phyloP scores from a whole-genome alignment of 2,113 vertebrate genomes.

The Mormoops blainvillei region DNA sequence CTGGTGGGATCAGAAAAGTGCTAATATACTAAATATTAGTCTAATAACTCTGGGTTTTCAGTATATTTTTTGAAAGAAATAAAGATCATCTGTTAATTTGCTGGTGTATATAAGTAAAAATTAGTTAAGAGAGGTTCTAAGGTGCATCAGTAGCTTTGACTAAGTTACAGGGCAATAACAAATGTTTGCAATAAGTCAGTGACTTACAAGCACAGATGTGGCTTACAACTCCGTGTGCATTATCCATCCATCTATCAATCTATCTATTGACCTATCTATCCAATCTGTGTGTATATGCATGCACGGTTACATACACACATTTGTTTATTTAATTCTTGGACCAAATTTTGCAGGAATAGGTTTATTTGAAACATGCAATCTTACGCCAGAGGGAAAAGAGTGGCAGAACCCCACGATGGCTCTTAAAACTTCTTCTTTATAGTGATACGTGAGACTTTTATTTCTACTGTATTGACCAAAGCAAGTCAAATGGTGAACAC shows the following conservation, averaged over 20 bases:
- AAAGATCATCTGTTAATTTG: neutral
- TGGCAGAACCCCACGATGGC: neutral
- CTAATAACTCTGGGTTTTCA: neutral
- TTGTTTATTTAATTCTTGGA: neutral
- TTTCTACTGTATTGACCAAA: neutral
- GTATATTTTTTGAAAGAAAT: neutral
- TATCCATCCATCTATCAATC: neutral
- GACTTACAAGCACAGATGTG: neutral
- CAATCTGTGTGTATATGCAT: neutral
- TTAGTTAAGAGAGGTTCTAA: neutral
- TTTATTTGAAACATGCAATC: neutral
- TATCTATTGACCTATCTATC: neutral
- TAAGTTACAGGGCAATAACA: neutral
- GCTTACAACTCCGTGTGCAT: neutral
- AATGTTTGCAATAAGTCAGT: neutral
- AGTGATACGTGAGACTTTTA: neutral
- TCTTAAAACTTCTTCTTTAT: neutral
- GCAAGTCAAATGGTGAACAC: neutral
- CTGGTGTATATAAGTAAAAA: neutral
- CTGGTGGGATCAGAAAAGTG: neutral
- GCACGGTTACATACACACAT: neutral
- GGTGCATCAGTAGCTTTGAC: neutral
- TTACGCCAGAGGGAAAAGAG: neutral
- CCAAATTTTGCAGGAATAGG: neutral
- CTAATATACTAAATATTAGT: neutral